phyloP scores from a whole-genome alignment of 2,888 invertebrate genomes.

The Fragum fragum region DNA sequence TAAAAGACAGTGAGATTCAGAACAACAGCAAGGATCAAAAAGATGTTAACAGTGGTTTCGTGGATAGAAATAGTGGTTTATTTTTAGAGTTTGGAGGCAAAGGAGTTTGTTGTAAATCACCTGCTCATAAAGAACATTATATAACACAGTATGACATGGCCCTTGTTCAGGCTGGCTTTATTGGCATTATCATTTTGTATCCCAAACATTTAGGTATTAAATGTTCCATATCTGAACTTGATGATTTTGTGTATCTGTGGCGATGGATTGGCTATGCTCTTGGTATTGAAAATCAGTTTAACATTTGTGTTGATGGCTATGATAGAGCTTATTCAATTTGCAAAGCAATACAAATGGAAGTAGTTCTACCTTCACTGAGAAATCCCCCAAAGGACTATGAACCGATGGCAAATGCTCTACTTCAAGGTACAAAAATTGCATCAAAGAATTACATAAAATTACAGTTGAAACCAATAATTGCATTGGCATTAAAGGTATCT shows the following conservation, averaged over 20 bases:
- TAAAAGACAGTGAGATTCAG: neutral
- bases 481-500: slow-evolving; percentile 5
- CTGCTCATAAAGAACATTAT: slow-evolving; percentile 61
- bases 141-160: slow-evolving; percentile 95
- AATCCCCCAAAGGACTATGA: slow-evolving; percentile 77
- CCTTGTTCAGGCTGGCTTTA: slow-evolving; percentile 95
- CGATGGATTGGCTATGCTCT: slow-evolving; percentile 93
- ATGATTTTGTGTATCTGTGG: slow-evolving; percentile 94
- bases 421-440: slow-evolving; percentile 70
- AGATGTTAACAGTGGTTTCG: neutral
- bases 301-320: slow-evolving; percentile 77
- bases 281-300: slow-evolving; percentile 91
- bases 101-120: no score
- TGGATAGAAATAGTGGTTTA: slow-evolving; percentile 64
- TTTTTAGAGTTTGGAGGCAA: slow-evolving; percentile 65
- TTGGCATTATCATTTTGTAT: slow-evolving; percentile 91
- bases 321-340: slow-evolving; percentile 71
- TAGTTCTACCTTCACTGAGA: slow-evolving; percentile 73
- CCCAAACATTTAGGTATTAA: slow-evolving; percentile 90
- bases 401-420: slow-evolving; percentile 79
- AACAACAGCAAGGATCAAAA: neutral
- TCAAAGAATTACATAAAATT: neutral
- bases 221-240: slow-evolving; percentile 90
- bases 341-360: slow-evolving; percentile 77
- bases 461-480: slow-evolving; percentile 14